Conservation (phyloP, 1,140 invertebrate genomes). For the Procambarus virginalis region DNA sequence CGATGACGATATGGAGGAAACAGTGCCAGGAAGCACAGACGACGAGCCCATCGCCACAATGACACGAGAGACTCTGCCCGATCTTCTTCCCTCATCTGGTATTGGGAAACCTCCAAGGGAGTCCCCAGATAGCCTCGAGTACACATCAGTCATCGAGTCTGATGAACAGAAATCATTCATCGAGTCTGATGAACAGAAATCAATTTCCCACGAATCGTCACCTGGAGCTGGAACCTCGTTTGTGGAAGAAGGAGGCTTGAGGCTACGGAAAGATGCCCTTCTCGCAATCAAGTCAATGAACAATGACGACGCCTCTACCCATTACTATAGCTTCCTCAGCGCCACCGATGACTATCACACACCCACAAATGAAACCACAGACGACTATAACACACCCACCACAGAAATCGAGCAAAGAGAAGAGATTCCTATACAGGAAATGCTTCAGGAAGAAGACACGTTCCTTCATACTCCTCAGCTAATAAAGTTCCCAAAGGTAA, state of each 20-base stretch:
- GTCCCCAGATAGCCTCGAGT: constrained; percentile 47
- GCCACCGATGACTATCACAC: constrained; percentile 26
- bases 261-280: constrained; percentile 35
- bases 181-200: constrained; percentile 49
- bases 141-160: constrained; percentile 39
- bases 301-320: constrained; percentile 38
- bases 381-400: constrained; percentile 12
- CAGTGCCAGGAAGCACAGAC: too few species aligned
- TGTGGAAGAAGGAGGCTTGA: constrained; percentile 45
- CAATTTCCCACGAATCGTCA: constrained; percentile 34
- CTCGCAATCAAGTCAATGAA: constrained; percentile 53
- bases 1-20: neutral
- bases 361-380: neutral
- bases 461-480: neutral
- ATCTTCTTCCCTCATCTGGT: neutral
- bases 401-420: constrained; percentile 17
- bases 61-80: constrained; percentile 8
- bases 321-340: constrained; percentile 48
- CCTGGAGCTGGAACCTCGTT: constrained; percentile 42
- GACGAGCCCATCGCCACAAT: neutral
- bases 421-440: neutral
- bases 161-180: constrained; percentile 42
- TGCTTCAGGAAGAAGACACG: neutral
- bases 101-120: neutral
- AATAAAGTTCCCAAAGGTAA: neutral